These are phyloP conservation scores for Brassicogethes aeneus DNA, from an alignment of 2,888 invertebrate species.

Conservation along the genomic window DNA sequence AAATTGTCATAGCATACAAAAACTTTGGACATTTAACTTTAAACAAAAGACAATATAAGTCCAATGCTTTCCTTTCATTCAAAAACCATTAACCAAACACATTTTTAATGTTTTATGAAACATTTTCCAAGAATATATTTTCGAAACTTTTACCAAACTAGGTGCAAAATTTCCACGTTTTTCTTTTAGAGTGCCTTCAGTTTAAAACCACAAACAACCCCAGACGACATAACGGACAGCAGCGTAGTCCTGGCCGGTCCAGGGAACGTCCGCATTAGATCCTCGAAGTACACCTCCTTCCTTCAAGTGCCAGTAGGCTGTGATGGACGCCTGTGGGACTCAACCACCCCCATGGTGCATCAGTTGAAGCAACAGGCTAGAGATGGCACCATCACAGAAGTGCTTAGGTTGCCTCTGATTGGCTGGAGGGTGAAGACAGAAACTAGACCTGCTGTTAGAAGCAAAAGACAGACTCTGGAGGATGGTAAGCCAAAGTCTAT, in stretches of 20 bases:
- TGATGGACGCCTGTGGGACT: conserved; percentile 58
- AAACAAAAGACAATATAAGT: no score
- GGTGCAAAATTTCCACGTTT: no score
- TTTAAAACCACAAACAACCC: conserved; percentile 40
- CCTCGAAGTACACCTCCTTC: conserved; percentile 40
- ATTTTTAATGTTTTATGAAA: no score
- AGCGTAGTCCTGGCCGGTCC: conserved; percentile 46
- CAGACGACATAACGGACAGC: conserved; percentile 40
- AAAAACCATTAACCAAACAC: no score
- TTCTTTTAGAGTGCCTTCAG: conserved; percentile 47
- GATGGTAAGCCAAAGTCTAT: conserved; percentile 19
- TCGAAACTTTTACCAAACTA: no score
- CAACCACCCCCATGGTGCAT: conserved; percentile 56
- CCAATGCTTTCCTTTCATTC: no score
- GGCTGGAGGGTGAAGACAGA: conserved; percentile 58
- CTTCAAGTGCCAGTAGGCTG: conserved; percentile 64
- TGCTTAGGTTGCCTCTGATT: conserved; percentile 58
- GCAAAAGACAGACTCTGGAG: conserved; percentile 18
- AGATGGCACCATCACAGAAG: conserved; percentile 63
- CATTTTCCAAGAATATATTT: no score
- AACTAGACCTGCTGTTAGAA: conserved; percentile 32
- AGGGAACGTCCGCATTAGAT: conserved; percentile 42
- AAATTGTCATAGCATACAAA: no score
- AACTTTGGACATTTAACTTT: no score
- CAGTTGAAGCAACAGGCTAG: conserved; percentile 59